A percentile compares a stretch with the other conserved stretches of the same genome.
Conservation (phyloP, 92 coral and sea anemone species). For the Siderastrea siderea region DNA sequence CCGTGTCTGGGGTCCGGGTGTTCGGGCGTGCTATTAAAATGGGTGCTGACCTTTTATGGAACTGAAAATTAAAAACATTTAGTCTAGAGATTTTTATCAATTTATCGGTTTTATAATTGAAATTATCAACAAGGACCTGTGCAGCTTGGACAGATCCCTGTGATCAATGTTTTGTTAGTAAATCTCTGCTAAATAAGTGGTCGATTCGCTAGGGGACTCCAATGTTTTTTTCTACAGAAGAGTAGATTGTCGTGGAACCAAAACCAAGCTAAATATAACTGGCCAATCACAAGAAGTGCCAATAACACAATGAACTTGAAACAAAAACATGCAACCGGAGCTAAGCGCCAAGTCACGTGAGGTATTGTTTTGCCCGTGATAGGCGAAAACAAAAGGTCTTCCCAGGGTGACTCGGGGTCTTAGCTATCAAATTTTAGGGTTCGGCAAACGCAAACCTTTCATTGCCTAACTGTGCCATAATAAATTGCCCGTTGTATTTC, state of each 20-base stretch:
- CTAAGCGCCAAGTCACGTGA: no score
- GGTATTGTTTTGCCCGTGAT: no score
- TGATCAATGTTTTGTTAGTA: neutral
- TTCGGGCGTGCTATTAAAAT: constrained; percentile 87
- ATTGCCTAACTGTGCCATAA: no score
- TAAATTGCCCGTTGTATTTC: no score
- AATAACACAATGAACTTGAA: no score
- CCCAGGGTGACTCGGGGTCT: no score
- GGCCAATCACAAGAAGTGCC: no score
- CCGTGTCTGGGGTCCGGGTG: constrained; percentile 89
- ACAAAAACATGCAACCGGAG: no score
- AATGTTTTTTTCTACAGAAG: neutral
- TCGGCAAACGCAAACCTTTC: no score
- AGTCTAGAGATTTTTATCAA: constrained; percentile 36
- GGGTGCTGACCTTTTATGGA: constrained; percentile 89
- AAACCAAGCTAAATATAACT: neutral
- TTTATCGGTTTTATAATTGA: constrained; percentile 29
- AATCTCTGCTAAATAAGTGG: neutral
- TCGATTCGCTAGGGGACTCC: neutral
- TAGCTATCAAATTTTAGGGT: no score
- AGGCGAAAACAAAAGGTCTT: no score
- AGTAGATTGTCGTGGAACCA: neutral
- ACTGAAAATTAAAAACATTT: constrained; percentile 60
- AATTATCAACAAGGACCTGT: neutral
- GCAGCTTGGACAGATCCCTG: neutral